Evolutionary conservation across 2,888 invertebrate genomes (phyloP).

Genomic region (Toxonevra muliebris): DNA sequence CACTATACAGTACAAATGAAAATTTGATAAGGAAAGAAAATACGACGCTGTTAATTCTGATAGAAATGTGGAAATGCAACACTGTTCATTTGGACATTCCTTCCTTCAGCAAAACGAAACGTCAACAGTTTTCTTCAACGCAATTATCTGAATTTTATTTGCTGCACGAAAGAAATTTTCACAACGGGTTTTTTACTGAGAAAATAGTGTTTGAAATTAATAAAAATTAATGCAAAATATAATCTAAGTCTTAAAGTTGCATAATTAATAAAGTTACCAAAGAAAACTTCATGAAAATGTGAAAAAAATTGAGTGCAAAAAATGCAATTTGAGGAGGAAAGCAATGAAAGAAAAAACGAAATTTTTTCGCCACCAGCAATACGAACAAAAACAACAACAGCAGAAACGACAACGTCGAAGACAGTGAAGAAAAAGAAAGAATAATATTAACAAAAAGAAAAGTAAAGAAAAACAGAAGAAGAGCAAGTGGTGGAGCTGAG

Average conservation of each 20-base stretch:
- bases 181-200: conserved; percentile 39
- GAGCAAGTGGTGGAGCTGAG: conserved; percentile 18
- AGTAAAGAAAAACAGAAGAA: not conserved
- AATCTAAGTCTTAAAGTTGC: not conserved
- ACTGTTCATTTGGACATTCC: too few relatives aligned
- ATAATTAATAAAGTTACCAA: conserved; percentile 15
- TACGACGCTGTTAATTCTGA: too few relatives aligned
- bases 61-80: too few relatives aligned
- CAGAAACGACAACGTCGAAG: conserved; percentile 18
- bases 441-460: not conserved
- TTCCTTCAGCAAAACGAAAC: conserved; percentile 30
- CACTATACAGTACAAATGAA: too few relatives aligned
- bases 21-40: too few relatives aligned
- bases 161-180: conserved; percentile 40
- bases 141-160: conserved; percentile 36
- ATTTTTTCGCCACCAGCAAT: conserved; percentile 23
- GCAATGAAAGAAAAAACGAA: conserved; percentile 24
- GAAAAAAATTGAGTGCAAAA: conserved; percentile 37
- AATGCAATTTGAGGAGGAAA: conserved; percentile 20
- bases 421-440: conserved; percentile 23
- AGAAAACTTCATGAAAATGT: conserved; percentile 37
- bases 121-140: conserved; percentile 45
- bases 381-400: conserved; percentile 10
- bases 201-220: conserved; percentile 26
- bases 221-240: conserved; percentile 21